Base-by-base conservation (phyloP, 2,113 vertebrate genomes). In the Gracilinanus agilis region DNA sequence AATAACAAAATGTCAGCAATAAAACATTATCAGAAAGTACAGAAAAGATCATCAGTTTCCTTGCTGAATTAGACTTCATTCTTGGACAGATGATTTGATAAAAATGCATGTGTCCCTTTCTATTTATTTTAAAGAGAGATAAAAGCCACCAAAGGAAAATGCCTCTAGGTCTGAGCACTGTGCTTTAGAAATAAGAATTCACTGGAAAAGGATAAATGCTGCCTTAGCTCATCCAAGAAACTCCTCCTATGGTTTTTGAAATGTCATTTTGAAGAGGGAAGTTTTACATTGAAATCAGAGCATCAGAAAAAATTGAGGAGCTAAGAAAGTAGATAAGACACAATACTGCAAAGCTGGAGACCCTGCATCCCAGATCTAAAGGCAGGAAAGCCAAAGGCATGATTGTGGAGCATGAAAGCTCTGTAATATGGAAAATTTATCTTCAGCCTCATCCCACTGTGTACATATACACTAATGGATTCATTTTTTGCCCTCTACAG, bases 111-210 rank as follows among this genome's bases (percentile, higher is more conserved):
- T 95, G 91, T 92, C 90, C 94, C 58, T 93, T 97, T 95, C 94
- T 95, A 90, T 95, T 97, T 95, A 95, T 90, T 94, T 95, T 95
- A 90, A 96, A 96, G 95, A 94, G 44, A 96, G 94, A 94, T 93
- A 96, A 95, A 97, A 92, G 40, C 19, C 40, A 58, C 94, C 40
- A 91, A 34, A 93, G 67, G 56, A 96, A 97, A 96, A 94, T 44
- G 55, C 88, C 92, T 95, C 83, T 88, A 67, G 58, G 40, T 95
- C 93, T 90, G 11, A 75, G 44, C 56, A 94, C 9, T 92, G 23
- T 75, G 53, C 90, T 90, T 97, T 56, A 88, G 61, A 94, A 97
- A 96, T 90, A 93, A 92, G 95, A 92, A 88, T 88, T 53, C 93
- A 90, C 90, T 88, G 93, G 91, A n/a, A 95, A 92, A 96, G 55